phyloP scores from a whole-genome alignment of 53 echinoderm and acorn worm genomes.

The Paelopatides confundens region DNA sequence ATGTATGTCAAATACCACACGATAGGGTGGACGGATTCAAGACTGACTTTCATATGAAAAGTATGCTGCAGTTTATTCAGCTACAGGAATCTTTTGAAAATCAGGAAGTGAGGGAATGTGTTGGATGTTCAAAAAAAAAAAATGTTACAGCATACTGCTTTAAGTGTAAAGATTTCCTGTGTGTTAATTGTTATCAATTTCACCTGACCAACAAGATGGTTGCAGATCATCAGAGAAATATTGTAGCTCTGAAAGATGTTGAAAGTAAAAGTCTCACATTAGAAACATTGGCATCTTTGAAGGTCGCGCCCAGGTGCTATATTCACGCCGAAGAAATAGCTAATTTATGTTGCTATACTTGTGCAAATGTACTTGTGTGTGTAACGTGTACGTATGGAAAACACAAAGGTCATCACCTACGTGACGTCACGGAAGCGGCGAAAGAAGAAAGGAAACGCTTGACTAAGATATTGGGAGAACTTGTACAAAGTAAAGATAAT shows the following conservation, averaged over 20 bases:
- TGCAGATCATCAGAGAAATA: neutral
- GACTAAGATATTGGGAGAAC: no score
- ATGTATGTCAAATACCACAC: neutral
- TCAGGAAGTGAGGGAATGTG: neutral
- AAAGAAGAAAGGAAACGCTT: no score
- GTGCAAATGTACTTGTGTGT: no score
- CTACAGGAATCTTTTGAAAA: neutral
- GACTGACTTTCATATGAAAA: constrained; percentile 12
- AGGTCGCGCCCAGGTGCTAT: no score
- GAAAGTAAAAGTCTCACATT: no score
- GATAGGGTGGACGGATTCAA: neutral
- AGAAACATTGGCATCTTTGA: no score
- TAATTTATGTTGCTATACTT: no score
- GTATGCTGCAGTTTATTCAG: neutral
- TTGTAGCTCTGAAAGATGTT: neutral
- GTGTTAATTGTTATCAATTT: neutral
- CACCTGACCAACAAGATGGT: neutral
- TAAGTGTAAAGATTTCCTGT: constrained; percentile 1
- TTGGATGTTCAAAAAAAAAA: neutral
- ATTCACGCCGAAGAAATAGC: no score
- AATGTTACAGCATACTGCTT: neutral
- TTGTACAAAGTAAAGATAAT: no score
- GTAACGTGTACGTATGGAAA: no score
- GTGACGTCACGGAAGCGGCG: no score
- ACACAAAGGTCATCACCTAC: no score